A percentile compares a stretch with the other conserved stretches of the same genome.
phyloP scores from a whole-genome alignment of 2,113 vertebrate species.

The Ceyx melanurus region DNA sequence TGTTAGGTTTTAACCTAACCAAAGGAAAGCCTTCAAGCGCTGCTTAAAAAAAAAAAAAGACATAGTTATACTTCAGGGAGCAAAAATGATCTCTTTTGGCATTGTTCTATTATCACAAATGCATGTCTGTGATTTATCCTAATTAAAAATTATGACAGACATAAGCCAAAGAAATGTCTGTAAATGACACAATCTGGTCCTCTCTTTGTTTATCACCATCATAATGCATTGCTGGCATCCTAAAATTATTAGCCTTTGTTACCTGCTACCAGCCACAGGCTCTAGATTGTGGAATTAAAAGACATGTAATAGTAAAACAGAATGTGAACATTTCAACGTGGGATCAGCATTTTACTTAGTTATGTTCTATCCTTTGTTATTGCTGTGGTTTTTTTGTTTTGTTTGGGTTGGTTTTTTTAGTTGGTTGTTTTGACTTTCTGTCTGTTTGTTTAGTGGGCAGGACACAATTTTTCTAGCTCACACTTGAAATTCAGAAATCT shows the following conservation, averaged over 20 bases:
- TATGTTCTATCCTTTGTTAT: neutral
- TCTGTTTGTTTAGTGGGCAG: neutral
- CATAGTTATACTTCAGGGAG: conserved; percentile 41
- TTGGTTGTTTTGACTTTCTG: neutral
- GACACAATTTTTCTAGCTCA: neutral
- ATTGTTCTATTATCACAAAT: conserved; percentile 28
- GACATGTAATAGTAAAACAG: neutral
- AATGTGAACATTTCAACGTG: neutral
- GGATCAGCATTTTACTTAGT: neutral
- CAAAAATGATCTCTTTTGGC: conserved; percentile 56
- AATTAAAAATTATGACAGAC: conserved; percentile 71
- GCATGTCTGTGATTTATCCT: conserved; percentile 53
- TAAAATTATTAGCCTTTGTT: conserved; percentile 53
- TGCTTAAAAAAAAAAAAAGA: conserved; percentile 22
- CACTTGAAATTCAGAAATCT: neutral
- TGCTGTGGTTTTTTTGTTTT: neutral
- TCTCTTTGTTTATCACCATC: conserved; percentile 46
- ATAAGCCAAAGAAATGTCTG: conserved; percentile 55
- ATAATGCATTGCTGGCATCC: conserved; percentile 47
- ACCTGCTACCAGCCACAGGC: neutral
- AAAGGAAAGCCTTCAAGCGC: conserved; percentile 43
- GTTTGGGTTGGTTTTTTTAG: neutral
- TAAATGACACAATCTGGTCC: conserved; percentile 70
- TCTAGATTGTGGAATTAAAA: neutral
- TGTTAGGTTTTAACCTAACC: conserved; percentile 56